A percentile compares a stretch with the other conserved stretches of the same genome.
These are phyloP conservation scores for Peromyscus nudipes DNA, from an alignment of 2,797 vertebrate species.

Conservation along the genomic window DNA sequence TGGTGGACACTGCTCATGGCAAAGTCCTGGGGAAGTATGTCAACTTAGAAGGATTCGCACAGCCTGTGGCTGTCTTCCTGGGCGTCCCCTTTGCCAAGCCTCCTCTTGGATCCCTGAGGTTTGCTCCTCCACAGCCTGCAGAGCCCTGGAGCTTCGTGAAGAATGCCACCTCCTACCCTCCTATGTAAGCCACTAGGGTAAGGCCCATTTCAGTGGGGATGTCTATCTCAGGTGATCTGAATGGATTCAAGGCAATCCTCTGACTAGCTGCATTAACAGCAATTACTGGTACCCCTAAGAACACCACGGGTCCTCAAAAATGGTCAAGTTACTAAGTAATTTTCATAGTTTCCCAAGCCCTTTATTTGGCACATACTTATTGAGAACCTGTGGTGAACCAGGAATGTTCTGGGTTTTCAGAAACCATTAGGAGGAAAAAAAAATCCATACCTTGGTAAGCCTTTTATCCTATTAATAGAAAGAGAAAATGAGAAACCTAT, in stretches of 20 bases:
- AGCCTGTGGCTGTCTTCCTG: slow-evolving; percentile 85
- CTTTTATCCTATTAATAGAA: neutral
- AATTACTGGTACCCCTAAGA: neutral
- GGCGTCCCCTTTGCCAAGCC: slow-evolving; percentile 92
- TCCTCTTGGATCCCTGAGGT: slow-evolving; percentile 90
- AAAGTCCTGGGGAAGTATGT: slow-evolving; percentile 86
- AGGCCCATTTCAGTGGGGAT: rapidly evolving
- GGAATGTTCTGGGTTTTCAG: neutral
- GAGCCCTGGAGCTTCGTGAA: slow-evolving; percentile 89
- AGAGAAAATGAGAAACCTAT: neutral
- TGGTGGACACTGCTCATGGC: slow-evolving; percentile 86
- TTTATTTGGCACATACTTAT: neutral
- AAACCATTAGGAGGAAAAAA: neutral
- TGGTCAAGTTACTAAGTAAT: neutral
- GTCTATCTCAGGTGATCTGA: rapidly evolving
- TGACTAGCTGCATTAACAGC: neutral
- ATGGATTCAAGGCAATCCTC: neutral
- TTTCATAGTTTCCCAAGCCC: neutral
- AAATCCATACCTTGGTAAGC: neutral
- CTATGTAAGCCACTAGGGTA: slow-evolving; percentile 81
- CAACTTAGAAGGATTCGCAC: slow-evolving; percentile 81
- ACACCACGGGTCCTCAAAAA: rapidly evolving
- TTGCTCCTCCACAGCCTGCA: slow-evolving; percentile 85
- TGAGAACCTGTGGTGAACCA: neutral
- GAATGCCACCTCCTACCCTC: slow-evolving; percentile 88